Base-by-base conservation (phyloP, 2,797 vertebrate species). In the Rhinoraja longicauda region DNA sequence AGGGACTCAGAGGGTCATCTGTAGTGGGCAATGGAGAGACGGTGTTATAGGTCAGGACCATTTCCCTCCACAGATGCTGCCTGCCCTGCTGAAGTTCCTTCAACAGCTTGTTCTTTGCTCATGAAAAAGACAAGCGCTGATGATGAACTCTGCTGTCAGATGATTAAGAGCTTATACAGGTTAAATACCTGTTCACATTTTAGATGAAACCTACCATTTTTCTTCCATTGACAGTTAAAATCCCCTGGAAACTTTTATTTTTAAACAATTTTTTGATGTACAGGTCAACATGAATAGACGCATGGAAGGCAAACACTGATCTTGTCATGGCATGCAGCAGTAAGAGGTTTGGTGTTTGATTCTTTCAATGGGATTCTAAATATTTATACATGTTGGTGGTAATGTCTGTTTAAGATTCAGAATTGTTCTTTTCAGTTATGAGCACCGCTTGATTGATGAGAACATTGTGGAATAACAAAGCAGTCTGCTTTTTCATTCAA, bases 361-460 rank as follows among this genome's bases (percentile, higher is more conserved):
- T 91, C 70, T 73, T 75, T 92, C 90, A 92, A 10, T 73, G 29
- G 72, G 39, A 75, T 45, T n/a, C n/a, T 88, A 92, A 92, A 75
- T 75, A 92, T 75, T 92, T 75, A 24, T 92, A 53, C 36, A 72
- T 75, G 90, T 73, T 75, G 72, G 39, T 92, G 67, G 36, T 75
- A 92, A 92, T 70, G 75, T 75, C 70, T 75, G 39, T 92, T 92
- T 75, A 92, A 92, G 90, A 75, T 75, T 73, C 39, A 21, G 45
- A 92, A 92, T 92, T 15, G 9, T 1, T 73, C 72, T 53, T 75
- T 75, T 53, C 39, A 72, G 90, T 39, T 91, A 91, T 73, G 36
- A 57, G 36, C 13, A n/a, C 19, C n/a, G 26, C 72, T 57, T 92
- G 72, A 29, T n/a, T 92, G 70, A 53, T 75, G 90, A n/a, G 59